phyloP scores from a whole-genome alignment of 1,140 invertebrate genomes.

The Tigriopus japonicus region DNA sequence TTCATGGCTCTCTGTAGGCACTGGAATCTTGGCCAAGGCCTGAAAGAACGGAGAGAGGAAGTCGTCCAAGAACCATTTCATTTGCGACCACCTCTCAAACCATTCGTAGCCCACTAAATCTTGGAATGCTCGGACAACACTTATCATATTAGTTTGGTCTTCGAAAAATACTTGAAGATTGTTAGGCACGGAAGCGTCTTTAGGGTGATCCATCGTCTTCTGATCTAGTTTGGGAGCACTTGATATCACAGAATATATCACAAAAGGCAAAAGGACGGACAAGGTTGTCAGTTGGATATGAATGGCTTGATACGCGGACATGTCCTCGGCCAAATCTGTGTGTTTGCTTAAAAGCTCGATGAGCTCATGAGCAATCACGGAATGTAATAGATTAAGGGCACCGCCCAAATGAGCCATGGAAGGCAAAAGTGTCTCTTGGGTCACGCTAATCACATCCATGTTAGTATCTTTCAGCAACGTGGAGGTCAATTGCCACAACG shows the following conservation, averaged over 20 bases:
- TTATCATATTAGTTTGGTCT: no score
- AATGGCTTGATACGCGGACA: neutral
- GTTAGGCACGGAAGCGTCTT: no score
- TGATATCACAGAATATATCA: neutral
- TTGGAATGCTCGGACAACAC: no score
- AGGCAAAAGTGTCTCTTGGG: neutral
- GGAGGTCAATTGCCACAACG: neutral
- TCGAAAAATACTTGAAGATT: no score
- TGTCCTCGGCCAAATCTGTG: neutral
- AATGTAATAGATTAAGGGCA: neutral
- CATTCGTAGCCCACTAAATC: neutral
- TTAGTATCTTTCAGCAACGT: neutral
- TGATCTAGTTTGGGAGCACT: neutral
- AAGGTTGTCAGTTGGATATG: neutral
- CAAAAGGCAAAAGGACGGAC: neutral
- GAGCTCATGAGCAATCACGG: neutral
- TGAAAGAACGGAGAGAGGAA: neutral
- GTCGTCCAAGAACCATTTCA: neutral
- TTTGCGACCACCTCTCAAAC: neutral
- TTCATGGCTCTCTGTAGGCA: no score
- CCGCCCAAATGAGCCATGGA: neutral
- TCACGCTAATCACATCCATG: neutral
- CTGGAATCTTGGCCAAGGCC: neutral
- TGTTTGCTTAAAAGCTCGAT: neutral
- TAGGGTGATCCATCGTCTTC: neutral